phyloP scores from a whole-genome alignment of 2,113 vertebrate genomes.

The Hypanus sabinus region DNA sequence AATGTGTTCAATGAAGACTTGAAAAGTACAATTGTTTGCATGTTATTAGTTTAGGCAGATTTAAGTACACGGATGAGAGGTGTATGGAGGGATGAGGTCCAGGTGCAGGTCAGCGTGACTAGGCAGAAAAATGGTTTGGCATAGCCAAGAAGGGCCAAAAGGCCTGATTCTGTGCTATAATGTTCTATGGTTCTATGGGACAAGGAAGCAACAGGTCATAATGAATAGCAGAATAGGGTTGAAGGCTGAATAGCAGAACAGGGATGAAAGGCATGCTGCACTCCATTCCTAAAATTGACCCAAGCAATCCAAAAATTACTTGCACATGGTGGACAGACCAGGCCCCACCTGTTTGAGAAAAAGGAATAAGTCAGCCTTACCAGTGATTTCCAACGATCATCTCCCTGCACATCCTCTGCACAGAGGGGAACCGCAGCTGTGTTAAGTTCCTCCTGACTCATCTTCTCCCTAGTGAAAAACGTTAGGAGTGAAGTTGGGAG shows the following conservation, averaged over 20 bases:
- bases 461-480: slow-evolving; percentile 49
- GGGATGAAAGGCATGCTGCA: neutral
- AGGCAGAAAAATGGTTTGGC: too few relatives aligned
- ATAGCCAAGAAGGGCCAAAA: too few relatives aligned
- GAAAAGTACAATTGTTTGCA: too few relatives aligned
- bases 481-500: neutral
- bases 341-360: neutral
- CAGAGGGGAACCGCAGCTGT: slow-evolving; percentile 76
- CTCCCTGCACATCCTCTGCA: slow-evolving; percentile 78
- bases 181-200: too few relatives aligned
- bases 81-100: too few relatives aligned
- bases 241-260: neutral
- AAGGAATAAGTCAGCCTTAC: slow-evolving; percentile 49
- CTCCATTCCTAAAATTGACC: neutral
- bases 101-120: too few relatives aligned
- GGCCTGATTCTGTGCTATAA: too few relatives aligned
- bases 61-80: too few relatives aligned
- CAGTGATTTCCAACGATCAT: slow-evolving; percentile 92
- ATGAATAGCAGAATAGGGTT: too few relatives aligned
- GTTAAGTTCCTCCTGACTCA: slow-evolving; percentile 79
- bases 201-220: neutral
- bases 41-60: too few relatives aligned
- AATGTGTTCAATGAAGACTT: too few relatives aligned
- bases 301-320: neutral
- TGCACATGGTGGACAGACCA: neutral